Evolutionary conservation across 2,888 invertebrate genomes (phyloP).

Genomic region (Pachymerium ferrugineum): DNA sequence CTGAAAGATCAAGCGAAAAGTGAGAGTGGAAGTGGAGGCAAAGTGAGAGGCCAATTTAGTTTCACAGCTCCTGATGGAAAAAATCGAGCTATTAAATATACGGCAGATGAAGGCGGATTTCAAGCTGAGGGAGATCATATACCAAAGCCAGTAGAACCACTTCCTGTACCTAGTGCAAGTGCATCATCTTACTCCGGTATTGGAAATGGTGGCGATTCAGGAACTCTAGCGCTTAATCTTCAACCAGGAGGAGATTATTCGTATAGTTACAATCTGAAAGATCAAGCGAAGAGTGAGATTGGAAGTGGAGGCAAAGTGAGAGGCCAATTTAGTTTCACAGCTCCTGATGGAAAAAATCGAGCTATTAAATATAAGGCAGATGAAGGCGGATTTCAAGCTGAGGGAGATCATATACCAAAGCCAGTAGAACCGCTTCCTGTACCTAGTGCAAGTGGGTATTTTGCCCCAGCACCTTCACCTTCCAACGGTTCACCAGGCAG

Average conservation of each 20-base stretch:
- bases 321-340: slow-evolving; percentile 1
- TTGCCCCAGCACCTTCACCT: not conserved
- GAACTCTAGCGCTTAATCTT: not conserved
- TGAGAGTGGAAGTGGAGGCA: slow-evolving; percentile 7
- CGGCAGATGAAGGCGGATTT: slow-evolving; percentile 9
- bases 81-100: not conserved
- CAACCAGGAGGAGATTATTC: not conserved
- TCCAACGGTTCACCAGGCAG: not conserved
- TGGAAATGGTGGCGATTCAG: not conserved
- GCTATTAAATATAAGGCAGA: slow-evolving; percentile 14
- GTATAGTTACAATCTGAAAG: slow-evolving; percentile 12
- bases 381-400: not conserved
- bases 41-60: slow-evolving; percentile 13
- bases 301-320: slow-evolving; percentile 23
- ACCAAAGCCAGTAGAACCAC: not conserved
- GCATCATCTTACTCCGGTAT: not conserved
- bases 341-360: not conserved
- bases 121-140: not conserved
- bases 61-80: not conserved
- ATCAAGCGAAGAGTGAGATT: slow-evolving; percentile 23
- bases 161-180: not conserved
- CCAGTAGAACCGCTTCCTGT: not conserved
- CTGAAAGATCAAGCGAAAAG: slow-evolving; percentile 25
- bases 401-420: slow-evolving; percentile 10
- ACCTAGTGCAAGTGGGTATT: not conserved